These are phyloP conservation scores for Rotaria macrura DNA, from an alignment of 2,888 invertebrate species.

Conservation along the genomic window DNA sequence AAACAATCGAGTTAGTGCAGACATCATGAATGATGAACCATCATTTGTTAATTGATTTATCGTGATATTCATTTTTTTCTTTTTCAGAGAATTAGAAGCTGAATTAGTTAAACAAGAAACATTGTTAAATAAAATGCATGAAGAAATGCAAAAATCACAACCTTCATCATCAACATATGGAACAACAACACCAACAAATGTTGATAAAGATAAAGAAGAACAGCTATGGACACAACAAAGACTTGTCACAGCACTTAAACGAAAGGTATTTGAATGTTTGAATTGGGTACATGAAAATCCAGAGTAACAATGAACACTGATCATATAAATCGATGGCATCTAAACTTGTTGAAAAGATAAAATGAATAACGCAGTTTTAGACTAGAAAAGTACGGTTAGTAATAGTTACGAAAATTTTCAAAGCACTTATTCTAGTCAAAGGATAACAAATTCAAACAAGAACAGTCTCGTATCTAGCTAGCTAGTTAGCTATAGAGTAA, in stretches of 20 bases:
- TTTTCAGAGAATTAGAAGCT: background rate
- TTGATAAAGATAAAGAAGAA: constrained; percentile 22
- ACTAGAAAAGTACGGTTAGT: too few species aligned
- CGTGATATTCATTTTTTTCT: background rate
- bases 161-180: background rate
- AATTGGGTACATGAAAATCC: too few species aligned
- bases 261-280: constrained; percentile 20
- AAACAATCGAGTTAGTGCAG: background rate
- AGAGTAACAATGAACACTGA: too few species aligned
- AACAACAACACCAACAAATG: constrained; percentile 15
- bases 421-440: too few species aligned
- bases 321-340: too few species aligned
- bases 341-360: too few species aligned
- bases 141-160: constrained; percentile 19
- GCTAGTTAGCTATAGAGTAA: too few species aligned
- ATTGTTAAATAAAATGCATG: constrained; percentile 7
- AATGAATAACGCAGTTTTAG: too few species aligned
- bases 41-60: too few species aligned
- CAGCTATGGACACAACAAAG: constrained; percentile 30
- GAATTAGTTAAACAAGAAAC: constrained; percentile 7
- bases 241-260: constrained; percentile 29
- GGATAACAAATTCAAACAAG: too few species aligned
- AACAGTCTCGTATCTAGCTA: too few species aligned
- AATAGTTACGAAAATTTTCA: too few species aligned
- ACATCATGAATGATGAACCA: background rate